These are phyloP conservation scores for Mesocentrotus franciscanus DNA, from an alignment of 53 echinoderm and acorn worm species.

Conservation along the genomic window DNA sequence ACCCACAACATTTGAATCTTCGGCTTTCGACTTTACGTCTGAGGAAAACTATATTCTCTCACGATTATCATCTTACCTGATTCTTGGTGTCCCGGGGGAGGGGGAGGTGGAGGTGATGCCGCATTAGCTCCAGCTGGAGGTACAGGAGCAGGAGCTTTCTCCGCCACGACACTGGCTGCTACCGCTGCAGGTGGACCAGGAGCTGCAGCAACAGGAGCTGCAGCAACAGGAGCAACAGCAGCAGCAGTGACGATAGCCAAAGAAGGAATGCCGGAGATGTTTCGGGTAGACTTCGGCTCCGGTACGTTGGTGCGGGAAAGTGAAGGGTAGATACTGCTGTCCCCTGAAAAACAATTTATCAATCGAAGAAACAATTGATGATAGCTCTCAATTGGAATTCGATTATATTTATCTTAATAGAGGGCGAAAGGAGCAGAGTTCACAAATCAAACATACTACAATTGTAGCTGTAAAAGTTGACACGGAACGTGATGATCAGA, in stretches of 20 bases:
- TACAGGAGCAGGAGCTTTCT: slow-evolving; percentile 37
- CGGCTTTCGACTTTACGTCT: too few relatives aligned
- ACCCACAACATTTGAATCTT: too few relatives aligned
- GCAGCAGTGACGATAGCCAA: slow-evolving; percentile 37
- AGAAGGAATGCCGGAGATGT: slow-evolving; percentile 31
- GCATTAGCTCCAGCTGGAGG: slow-evolving; percentile 3
- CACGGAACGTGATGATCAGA: too few relatives aligned
- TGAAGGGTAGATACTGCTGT: slow-evolving; percentile 29
- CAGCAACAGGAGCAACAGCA: background rate
- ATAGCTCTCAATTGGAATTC: too few relatives aligned
- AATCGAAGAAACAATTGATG: background rate
- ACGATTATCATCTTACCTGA: background rate
- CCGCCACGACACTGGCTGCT: slow-evolving; percentile 14
- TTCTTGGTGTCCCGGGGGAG: background rate
- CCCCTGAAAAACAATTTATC: background rate
- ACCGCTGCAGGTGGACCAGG: slow-evolving; percentile 11
- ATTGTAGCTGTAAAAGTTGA: too few relatives aligned
- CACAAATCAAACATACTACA: too few relatives aligned
- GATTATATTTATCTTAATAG: too few relatives aligned
- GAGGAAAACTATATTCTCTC: too few relatives aligned
- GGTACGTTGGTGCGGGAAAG: slow-evolving; percentile 32
- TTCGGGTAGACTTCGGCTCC: background rate
- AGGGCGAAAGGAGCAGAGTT: too few relatives aligned
- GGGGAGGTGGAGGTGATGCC: slow-evolving; percentile 15
- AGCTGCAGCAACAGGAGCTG: slow-evolving; percentile 21